Percentiles rank a stretch among this genome's conserved stretches.
Evolutionary conservation across 2,888 invertebrate genomes (phyloP).

Genomic region (Chrysotoxum bicinctum): DNA sequence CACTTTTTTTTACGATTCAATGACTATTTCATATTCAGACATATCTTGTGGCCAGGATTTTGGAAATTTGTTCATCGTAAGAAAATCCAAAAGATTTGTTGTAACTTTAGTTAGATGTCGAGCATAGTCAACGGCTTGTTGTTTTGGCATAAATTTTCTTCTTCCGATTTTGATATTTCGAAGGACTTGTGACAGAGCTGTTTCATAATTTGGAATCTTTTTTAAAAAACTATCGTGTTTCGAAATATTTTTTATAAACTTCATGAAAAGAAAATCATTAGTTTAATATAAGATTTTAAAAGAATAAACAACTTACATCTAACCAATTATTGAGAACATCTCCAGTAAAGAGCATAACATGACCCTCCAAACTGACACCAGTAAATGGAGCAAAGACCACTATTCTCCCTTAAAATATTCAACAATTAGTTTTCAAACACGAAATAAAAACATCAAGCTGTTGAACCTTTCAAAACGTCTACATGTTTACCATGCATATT

Average conservation of each 20-base stretch:
- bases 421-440: background rate
- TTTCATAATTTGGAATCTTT: constrained; percentile 91
- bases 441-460: background rate
- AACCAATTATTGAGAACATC: constrained; percentile 97
- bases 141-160: constrained; percentile 95
- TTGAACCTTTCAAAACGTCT: constrained; percentile 85
- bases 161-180: constrained; percentile 92
- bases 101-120: constrained; percentile 91
- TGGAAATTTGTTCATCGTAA: constrained; percentile 86
- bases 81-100: constrained; percentile 91
- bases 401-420: constrained; percentile 85
- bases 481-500: constrained; percentile 89
- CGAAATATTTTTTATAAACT: constrained; percentile 91
- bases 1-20: constrained; percentile 88
- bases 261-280: constrained; percentile 45
- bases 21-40: constrained; percentile 90
- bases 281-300: background rate
- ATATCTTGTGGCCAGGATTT: constrained; percentile 88
- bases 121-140: constrained; percentile 93
- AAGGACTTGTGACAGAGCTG: constrained; percentile 91
- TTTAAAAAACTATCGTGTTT: constrained; percentile 88
- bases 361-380: constrained; percentile 94
- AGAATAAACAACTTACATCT: constrained; percentile 85
- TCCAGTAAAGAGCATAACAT: constrained; percentile 94
- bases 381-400: constrained; percentile 94